Conservation (phyloP, 2,888 invertebrate genomes). For the Calameuta filiformis region DNA sequence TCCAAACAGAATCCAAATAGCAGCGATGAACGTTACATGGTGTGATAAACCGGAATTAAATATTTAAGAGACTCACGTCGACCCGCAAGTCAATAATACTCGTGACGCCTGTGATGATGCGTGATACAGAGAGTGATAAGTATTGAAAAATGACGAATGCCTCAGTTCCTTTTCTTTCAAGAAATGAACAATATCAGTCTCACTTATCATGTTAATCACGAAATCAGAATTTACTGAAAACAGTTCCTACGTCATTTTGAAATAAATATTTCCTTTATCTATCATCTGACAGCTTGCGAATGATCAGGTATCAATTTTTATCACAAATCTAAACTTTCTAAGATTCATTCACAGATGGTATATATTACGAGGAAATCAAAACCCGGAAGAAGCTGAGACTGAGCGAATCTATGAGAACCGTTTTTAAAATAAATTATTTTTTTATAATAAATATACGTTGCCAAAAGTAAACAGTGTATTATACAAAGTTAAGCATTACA, state of each 20-base stretch:
- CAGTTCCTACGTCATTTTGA: background rate
- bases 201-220: background rate
- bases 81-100: background rate
- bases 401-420: constrained; percentile 8
- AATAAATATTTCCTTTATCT: background rate
- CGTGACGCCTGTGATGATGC: background rate
- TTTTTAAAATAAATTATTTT: constrained; percentile 5
- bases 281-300: background rate
- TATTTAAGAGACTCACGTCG: background rate
- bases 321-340: background rate
- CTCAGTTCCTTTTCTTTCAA: background rate
- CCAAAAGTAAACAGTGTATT: background rate
- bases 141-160: background rate
- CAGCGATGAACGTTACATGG: background rate
- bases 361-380: background rate
- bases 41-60: background rate
- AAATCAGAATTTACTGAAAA: background rate
- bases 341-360: background rate
- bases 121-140: background rate
- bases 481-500: background rate
- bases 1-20: background rate
- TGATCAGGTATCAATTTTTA: background rate
- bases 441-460: background rate
- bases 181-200: background rate
- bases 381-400: background rate